Evolutionary conservation across 2,888 invertebrate species (phyloP).

Genomic region (Micoletzkya japonica): DNA sequence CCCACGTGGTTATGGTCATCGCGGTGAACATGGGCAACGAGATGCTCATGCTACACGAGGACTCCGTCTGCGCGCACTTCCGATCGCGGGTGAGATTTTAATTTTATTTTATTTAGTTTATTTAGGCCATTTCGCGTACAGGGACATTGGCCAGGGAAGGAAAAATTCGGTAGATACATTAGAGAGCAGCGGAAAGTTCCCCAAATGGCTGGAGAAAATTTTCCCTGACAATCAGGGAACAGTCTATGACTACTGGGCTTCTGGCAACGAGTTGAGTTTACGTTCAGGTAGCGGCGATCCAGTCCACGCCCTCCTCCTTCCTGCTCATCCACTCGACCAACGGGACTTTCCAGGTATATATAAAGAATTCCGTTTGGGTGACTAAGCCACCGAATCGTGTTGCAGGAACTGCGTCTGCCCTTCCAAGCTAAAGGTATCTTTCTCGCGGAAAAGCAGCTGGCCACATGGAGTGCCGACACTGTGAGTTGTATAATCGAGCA

Average conservation of each 20-base stretch:
- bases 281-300: conserved; percentile 41
- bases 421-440: conserved; percentile 43
- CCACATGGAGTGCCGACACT: conserved; percentile 55
- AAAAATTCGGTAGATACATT: too few species aligned
- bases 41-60: conserved; percentile 84
- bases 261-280: too few species aligned
- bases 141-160: too few species aligned
- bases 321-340: conserved; percentile 37
- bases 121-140: too few species aligned
- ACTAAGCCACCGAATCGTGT: background rate
- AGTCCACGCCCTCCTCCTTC: conserved; percentile 39
- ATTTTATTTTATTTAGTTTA: too few species aligned
- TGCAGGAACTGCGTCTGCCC: conserved; percentile 8
- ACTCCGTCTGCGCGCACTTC: conserved; percentile 80
- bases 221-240: background rate
- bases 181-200: too few species aligned
- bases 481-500: conserved; percentile 38
- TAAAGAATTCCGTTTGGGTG: background rate
- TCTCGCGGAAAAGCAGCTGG: conserved; percentile 51
- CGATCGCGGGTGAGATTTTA: conserved; percentile 71
- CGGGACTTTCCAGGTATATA: conserved; percentile 28
- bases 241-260: background rate
- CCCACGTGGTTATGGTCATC: conserved; percentile 60
- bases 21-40: conserved; percentile 70
- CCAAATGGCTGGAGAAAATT: too few species aligned